Evolutionary conservation across 1,140 invertebrate genomes (phyloP), one percentile per base, ranked within the genome.

Genomic region (Drosophila tristis): DNA sequence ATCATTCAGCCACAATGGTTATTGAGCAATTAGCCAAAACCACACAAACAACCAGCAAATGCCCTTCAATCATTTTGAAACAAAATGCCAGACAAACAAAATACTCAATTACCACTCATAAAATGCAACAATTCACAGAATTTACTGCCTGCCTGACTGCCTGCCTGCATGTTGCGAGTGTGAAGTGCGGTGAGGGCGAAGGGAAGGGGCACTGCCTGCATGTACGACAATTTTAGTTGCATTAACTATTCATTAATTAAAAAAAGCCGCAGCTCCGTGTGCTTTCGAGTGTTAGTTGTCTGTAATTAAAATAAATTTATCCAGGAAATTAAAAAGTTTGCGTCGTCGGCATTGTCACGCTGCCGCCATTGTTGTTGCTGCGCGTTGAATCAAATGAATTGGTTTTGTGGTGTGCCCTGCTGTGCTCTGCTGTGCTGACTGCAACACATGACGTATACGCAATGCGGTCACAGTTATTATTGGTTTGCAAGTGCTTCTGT

Each of bases 381-480:
- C 42, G 13, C 35, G 44, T 47, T 47, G 44, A 75, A 75, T 64
- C 59, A 53, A 60, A 75, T 61, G 72, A 25, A 25, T 4, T 25
- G 23, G 42, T 53, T 54, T 75, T 44, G 20, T 20, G 20, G 1
- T 20, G 1, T 20, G 20, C 20, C 2, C 1, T 20, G 20, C 20
- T 20, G 16, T 16, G 16, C 16, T 16, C 0, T 16, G 16, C 16
- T 16, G 20, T 57, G 59, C 61, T 76, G 53, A 66, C 64, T 58
- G 68, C 82, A 59, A 63, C 74, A 87, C 82, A 87, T 87, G 84
- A 82, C 82, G 84, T 86, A 81, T 86, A 82, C 78, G 78, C 79
- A 89, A 75, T 65, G 82, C 54, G 81, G 82, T 87, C 65, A 74
- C 74, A 78, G 70, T 81, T 86, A 86, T 86, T 87, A 72, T 71